Base-by-base conservation (phyloP, 2,113 vertebrate species). In the Brienomyrus brachyistius region DNA sequence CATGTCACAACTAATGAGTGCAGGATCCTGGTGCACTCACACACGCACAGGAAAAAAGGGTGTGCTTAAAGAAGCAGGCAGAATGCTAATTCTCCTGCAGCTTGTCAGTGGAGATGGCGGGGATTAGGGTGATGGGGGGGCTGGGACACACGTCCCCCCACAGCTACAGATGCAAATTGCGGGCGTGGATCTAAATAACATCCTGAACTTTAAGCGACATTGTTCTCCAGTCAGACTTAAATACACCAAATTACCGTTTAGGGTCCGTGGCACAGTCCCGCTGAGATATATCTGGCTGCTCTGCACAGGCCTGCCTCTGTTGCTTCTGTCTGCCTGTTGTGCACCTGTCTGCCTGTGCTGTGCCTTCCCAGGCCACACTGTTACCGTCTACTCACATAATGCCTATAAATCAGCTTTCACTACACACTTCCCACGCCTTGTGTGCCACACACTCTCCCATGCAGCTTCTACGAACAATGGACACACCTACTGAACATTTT, bases 1-100 rank as follows among this genome's bases (percentile, higher is more conserved):
- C 54, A 45, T 51, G 87, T 88, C 87, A 66, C 40, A 43, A n/a
- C 54, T 88, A 88, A 88, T 88, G 87, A 88, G 87, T 23, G 56
- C 56, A 66, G 87, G 17, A 62, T 21, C 87, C 43, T 6, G 31
- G 21, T 4, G 3, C 59, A 66, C 56, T 11, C 54, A 50, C 82
- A 9, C 43, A 47, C 19, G 23, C n/a, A 15, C 21, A 4, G 43
- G 15, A 6, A 80, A 80, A 87, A 35, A 40, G 51, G 35, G 50
- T 54, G 51, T 56, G 21, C 51, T 87, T 87, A 54, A 87, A 87
- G 27, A 27, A 27, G 9, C 23, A 54, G 50, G 51, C 85, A 35
- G 51, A 31, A 56, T 87, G 85, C 85, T 87, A 87, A 87, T 35
- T 52, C 27, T 56, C 50, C 85, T 17, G 31, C n/a, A 21, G 13